These are phyloP conservation scores for Schrankia costaestrigalis DNA, from an alignment of 2,888 invertebrate species.

Conservation along the genomic window DNA sequence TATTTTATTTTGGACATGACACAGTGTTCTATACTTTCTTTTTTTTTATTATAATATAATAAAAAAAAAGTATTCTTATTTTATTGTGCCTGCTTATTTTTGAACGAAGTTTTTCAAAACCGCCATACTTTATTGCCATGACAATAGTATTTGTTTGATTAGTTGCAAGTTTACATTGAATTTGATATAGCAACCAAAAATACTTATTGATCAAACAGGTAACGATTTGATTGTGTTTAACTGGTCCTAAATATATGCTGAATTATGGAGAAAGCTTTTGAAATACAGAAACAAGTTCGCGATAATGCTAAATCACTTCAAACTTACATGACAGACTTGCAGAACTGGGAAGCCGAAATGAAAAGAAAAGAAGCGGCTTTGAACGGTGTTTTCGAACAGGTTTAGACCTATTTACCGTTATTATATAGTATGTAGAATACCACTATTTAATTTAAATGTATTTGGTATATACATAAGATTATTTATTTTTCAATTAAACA, in stretches of 20 bases:
- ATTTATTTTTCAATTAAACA: too few relatives aligned
- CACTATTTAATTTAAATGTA: background rate
- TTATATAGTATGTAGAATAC: slow-evolving; percentile 26
- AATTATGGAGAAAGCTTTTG: slow-evolving; percentile 81
- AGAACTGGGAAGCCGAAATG: slow-evolving; percentile 87
- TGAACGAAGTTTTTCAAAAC: slow-evolving; percentile 11
- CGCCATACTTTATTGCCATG: slow-evolving; percentile 25
- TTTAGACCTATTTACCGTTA: slow-evolving; percentile 51
- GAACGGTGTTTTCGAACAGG: slow-evolving; percentile 72
- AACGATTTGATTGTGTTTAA: slow-evolving; percentile 32
- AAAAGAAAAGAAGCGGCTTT: slow-evolving; percentile 84
- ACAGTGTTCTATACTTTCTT: too few relatives aligned
- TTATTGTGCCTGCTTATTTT: too few relatives aligned
- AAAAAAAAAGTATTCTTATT: too few relatives aligned
- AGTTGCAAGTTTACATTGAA: slow-evolving; percentile 27
- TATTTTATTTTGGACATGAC: too few relatives aligned
- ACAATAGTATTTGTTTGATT: slow-evolving; percentile 36
- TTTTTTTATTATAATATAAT: too few relatives aligned
- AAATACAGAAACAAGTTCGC: slow-evolving; percentile 85
- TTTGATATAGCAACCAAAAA: slow-evolving; percentile 36
- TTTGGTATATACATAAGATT: background rate
- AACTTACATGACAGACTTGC: slow-evolving; percentile 85
- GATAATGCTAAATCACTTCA: slow-evolving; percentile 87
- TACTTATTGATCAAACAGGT: slow-evolving; percentile 56
- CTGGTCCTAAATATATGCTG: slow-evolving; percentile 22